Evolutionary conservation across 1,140 invertebrate genomes (phyloP), one percentile per base, ranked within the genome.

Genomic region (Drosophila rufa): DNA sequence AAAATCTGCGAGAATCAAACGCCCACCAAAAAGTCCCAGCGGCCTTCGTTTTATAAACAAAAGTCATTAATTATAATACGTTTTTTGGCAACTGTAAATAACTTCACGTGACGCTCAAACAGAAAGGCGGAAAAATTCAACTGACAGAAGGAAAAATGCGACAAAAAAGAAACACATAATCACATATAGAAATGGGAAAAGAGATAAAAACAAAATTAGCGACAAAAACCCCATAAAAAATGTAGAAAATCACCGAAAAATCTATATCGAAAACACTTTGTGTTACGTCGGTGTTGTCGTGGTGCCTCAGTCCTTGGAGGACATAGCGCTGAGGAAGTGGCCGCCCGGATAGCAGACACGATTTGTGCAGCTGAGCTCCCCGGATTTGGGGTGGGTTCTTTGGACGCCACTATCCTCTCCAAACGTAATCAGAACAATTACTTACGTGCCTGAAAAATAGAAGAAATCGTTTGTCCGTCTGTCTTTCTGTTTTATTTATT

Each of bases 41-140:
- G 68, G 56, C 82, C 77, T 84, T 86, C 80, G 56, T 19, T 73
- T 42, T 42, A 53, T 33, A 50, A 60, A 62, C 60, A 55, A 77
- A 77, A 83, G 64, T 55, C 83, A 87, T 86, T 87, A 84, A 90
- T 86, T 80, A 87, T 89, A 66, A 60, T 60, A 81, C 62, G 67
- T 45, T 60, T 80, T 85, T 80, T 80, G 84, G 71, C 80, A 89
- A 78, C 65, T 59, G 56, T 46, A 60, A 84, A 80, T 70, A 50
- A 84, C 82, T 87, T 87, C 84, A 90, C 84, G 85, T 84, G 84
- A 87, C 79, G 67, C 19, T 58, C 33, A 56, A 56, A 56, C 48
- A 33, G 45, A 74, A 74, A 74, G 38, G 67, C 70, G 70, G 70
- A 73, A 74, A 56, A 74, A 74, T 43, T 60, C 55, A 30, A 33